phyloP scores from a whole-genome alignment of 2,797 vertebrate species.

The Xerus rutilus region DNA sequence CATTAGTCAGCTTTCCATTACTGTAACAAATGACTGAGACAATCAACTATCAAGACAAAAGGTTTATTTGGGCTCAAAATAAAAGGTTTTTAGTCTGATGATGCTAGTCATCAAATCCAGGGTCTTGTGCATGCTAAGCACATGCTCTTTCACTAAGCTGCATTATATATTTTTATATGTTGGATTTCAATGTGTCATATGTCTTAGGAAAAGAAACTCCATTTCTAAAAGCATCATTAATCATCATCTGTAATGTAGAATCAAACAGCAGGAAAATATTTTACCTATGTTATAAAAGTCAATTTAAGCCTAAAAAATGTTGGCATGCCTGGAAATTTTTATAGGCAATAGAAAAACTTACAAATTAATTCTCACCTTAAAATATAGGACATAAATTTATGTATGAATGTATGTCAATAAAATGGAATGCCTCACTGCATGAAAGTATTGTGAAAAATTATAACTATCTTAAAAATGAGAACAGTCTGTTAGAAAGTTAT shows the following conservation, averaged over 20 bases:
- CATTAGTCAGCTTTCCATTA: neutral
- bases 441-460: constrained; percentile 1
- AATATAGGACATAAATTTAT: neutral
- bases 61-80: neutral
- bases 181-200: neutral
- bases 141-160: neutral
- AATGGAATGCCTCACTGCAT: neutral
- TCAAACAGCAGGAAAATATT: neutral
- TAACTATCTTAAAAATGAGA: neutral
- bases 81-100: neutral
- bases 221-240: constrained; percentile 4
- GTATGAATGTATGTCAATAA: neutral
- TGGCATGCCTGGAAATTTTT: neutral
- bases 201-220: constrained; percentile 33
- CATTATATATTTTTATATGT: neutral
- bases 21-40: neutral
- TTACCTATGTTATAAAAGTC: neutral
- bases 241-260: neutral
- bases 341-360: neutral
- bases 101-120: neutral
- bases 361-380: neutral
- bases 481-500: neutral
- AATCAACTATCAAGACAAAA: neutral
- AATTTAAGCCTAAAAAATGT: constrained; percentile 28
- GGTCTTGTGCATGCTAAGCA: neutral